Base-by-base conservation (phyloP, 1,140 invertebrate genomes). In the Forficula auricularia region DNA sequence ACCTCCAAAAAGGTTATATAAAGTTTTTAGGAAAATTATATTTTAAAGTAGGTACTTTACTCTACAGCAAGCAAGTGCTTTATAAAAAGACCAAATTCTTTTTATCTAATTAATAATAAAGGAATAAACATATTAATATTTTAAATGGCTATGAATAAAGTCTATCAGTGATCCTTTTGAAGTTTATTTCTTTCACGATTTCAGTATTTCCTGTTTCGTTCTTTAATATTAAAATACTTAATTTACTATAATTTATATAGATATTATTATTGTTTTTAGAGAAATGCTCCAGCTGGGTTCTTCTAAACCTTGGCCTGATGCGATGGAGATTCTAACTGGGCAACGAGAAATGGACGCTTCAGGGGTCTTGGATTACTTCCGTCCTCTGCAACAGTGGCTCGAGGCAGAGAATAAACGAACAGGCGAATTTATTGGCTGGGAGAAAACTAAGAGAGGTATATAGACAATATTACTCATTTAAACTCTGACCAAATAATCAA, bases 261-360 rank as follows among this genome's bases (percentile, higher is more conserved):
- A n/a, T n/a, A n/a, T n/a, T n/a, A 62, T 47, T 64, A 60, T 48
- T 33, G 9, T 32, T 42, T 43, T 13, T 45, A 69, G 67, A 47
- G 50, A 52, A 16, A 63, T 70, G 59, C 45, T 71, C 44, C 53
- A 52, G 33, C 44, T 65, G 32, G 69, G 69, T 10, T 57, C 61
- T 3, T 65, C 62, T 18, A 48, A 51, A 27, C 57, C 62, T 16
- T 70, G 68, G 68, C 54, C 56, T 18, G 56, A 60, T 15, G 58
- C 59, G 3, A 54, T 71, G 53, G 47, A 61, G 38, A 48, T 54
- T n/a, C 47, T 71, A 20, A 66, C 66, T 55, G 63, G 64, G 10
- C 48, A 52, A 9, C 43, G 47, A 3, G 49, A 57, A 19, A 60
- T 70, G 50, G 53, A 52, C 39, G 56, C 60, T 1, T 40, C 48